Evolutionary conservation across 2,797 vertebrate species (phyloP).

Genomic region (Urosaurus nigricauda): DNA sequence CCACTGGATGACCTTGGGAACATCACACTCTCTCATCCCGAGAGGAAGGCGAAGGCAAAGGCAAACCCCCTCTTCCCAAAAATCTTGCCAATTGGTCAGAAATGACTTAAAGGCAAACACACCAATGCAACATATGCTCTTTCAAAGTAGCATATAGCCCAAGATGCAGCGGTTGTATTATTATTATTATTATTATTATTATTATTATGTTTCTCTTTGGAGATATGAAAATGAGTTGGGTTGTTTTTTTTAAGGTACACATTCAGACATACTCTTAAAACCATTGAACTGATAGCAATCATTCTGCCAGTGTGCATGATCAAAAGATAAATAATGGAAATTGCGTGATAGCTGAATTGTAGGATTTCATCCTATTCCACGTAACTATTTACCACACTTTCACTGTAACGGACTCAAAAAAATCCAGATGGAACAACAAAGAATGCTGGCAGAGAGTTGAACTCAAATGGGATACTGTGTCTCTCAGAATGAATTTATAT

Average conservation of each 20-base stretch:
- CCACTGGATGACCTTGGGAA: no score
- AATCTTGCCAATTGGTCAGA: no score
- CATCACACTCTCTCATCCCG: no score
- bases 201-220: accelerated
- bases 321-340: not conserved
- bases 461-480: not conserved
- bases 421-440: not conserved
- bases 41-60: no score
- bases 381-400: not conserved
- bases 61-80: no score
- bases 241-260: no score
- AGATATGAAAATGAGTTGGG: no score
- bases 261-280: not conserved
- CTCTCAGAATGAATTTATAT: not conserved
- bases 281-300: not conserved
- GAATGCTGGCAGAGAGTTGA: no score
- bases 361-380: not conserved
- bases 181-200: slow-evolving; percentile 1
- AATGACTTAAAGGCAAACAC: no score
- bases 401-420: no score
- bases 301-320: not conserved
- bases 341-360: not conserved
- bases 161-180: not conserved
- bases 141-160: not conserved
- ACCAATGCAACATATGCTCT: not conserved